These are phyloP conservation scores for Pedionomus torquatus DNA, from an alignment of 2,113 vertebrate genomes.

Conservation along the genomic window DNA sequence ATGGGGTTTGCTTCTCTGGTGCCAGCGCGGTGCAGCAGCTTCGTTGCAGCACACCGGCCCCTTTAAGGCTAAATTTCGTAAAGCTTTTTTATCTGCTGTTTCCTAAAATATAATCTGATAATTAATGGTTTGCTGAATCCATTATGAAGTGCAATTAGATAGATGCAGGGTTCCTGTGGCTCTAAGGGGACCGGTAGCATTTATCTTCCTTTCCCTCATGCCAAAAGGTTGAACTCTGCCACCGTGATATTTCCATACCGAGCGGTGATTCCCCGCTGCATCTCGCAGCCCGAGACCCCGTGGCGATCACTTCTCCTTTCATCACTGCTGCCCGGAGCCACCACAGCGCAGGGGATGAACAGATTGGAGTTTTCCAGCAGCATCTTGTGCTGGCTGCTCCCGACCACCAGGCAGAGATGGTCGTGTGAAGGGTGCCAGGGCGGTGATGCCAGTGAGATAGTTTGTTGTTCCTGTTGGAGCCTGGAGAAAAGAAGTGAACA, in stretches of 20 bases:
- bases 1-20: not conserved
- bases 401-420: not conserved
- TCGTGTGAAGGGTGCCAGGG: fast-evolving
- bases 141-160: slow-evolving; percentile 73
- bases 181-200: slow-evolving; percentile 52
- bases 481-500: not conserved
- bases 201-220: slow-evolving; percentile 56
- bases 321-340: not conserved
- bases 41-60: not conserved
- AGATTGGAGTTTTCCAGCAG: not conserved
- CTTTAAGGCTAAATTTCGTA: slow-evolving; percentile 41
- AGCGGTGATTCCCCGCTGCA: not conserved
- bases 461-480: not conserved
- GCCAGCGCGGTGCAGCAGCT: not conserved
- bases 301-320: not conserved
- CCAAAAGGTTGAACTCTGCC: slow-evolving; percentile 27
- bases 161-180: slow-evolving; percentile 49
- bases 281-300: not conserved
- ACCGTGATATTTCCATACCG: not conserved
- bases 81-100: slow-evolving; percentile 48
- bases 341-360: fast-evolving
- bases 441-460: not conserved
- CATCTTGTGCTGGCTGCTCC: not conserved
- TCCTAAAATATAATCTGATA: slow-evolving; percentile 71
- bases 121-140: slow-evolving; percentile 74